A percentile compares a stretch with the other conserved stretches of the same genome.
phyloP scores from a whole-genome alignment of 1,140 invertebrate species.

The Gryllus bimaculatus region DNA sequence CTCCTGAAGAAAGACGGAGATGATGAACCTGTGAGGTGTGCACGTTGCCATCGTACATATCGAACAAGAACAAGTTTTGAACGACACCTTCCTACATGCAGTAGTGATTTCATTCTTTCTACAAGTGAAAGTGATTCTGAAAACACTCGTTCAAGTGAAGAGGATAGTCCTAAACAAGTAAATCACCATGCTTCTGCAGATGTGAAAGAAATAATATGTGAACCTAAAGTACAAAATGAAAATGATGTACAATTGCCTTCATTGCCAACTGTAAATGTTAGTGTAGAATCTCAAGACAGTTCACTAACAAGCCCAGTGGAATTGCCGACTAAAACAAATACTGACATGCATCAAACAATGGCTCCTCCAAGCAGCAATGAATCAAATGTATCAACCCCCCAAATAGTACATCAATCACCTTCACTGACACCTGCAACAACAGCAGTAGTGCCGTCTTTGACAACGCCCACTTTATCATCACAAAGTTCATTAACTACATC shows the following conservation, averaged over 20 bases:
- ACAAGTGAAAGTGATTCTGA: conserved; percentile 61
- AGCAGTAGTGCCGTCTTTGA: not conserved
- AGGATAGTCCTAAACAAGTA: conserved; percentile 2
- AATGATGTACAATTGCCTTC: not conserved
- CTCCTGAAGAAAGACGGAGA: conserved; percentile 16
- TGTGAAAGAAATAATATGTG: not conserved
- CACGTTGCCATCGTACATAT: conserved; percentile 79
- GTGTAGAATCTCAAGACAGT: not conserved
- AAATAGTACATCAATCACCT: not conserved
- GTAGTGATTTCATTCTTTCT: conserved; percentile 49
- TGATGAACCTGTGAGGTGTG: conserved; percentile 73
- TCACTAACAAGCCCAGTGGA: not conserved
- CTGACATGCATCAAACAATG: not conserved
- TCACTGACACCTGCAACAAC: not conserved
- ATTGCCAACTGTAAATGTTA: not conserved
- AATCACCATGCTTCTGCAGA: not conserved
- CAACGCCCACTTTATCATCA: not conserved
- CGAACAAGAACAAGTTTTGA: conserved; percentile 78
- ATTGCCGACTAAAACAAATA: not conserved
- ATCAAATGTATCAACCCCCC: not conserved
- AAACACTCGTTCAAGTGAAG: conserved; percentile 17
- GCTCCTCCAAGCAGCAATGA: not conserved
- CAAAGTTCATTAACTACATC: not conserved
- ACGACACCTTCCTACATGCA: conserved; percentile 66
- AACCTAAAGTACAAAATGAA: not conserved